phyloP scores from a whole-genome alignment of 1,140 invertebrate species.

The Oreohelix idahoensis region DNA sequence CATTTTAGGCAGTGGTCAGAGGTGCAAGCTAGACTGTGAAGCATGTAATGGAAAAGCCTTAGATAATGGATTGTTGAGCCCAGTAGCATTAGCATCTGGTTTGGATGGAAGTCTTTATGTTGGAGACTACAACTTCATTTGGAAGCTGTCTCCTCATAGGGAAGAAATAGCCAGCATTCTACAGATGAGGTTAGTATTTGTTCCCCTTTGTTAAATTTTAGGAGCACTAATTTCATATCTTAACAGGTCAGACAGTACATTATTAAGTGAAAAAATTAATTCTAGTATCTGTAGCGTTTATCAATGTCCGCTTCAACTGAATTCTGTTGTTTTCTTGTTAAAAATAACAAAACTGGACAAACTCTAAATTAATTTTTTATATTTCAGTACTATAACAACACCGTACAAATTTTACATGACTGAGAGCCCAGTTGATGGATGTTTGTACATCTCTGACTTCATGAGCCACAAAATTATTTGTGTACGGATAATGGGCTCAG shows the following conservation, averaged over 20 bases:
- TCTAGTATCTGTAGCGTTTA: too few relatives aligned
- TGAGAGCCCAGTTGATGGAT: conserved; percentile 91
- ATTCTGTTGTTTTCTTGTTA: too few relatives aligned
- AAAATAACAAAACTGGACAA: too few relatives aligned
- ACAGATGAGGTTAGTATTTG: conserved; percentile 83
- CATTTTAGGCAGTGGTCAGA: conserved; percentile 93
- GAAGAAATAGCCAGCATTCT: conserved; percentile 84
- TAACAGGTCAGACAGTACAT: too few relatives aligned
- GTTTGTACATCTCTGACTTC: conserved; percentile 93
- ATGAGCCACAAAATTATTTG: conserved; percentile 94
- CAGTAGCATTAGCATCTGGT: conserved; percentile 90
- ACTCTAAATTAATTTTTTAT: too few relatives aligned
- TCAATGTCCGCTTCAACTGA: too few relatives aligned
- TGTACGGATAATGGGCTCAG: conserved; percentile 82
- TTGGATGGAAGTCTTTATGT: conserved; percentile 95
- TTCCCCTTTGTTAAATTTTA: too few relatives aligned
- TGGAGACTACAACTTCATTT: conserved; percentile 95
- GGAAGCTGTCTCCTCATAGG: conserved; percentile 86
- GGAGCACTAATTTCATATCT: too few relatives aligned
- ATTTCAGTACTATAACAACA: conserved; percentile 86
- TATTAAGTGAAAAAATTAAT: too few relatives aligned
- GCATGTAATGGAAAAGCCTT: conserved; percentile 87
- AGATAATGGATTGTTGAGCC: conserved; percentile 88
- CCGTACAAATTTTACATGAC: conserved; percentile 97
- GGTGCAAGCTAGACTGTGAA: conserved; percentile 79